A percentile compares a stretch with the other conserved stretches of the same genome.
These are phyloP conservation scores for Meiosimyza platycephala DNA, from an alignment of 2,888 invertebrate species.

Conservation along the genomic window DNA sequence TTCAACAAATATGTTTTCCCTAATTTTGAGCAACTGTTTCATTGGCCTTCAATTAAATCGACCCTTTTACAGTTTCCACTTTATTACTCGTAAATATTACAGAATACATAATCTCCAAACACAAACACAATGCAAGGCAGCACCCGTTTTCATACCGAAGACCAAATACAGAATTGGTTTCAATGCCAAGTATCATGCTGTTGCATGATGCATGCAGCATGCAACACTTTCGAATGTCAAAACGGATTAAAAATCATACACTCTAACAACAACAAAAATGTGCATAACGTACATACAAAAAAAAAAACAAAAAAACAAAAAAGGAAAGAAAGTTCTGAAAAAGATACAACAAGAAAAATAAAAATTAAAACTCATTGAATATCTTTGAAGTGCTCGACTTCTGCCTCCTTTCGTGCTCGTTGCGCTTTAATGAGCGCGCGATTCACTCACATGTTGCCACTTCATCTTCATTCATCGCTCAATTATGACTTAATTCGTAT, in stretches of 20 bases:
- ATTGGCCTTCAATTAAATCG: no score
- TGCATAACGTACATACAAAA: not conserved
- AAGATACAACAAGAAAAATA: slow-evolving; percentile 1
- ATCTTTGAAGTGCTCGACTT: not conserved
- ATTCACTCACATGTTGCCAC: slow-evolving; percentile 51
- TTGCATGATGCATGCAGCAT: not conserved
- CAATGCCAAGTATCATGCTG: slow-evolving; percentile 14
- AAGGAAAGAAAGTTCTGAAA: not conserved
- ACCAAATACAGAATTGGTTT: slow-evolving; percentile 7
- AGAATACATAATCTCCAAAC: no score
- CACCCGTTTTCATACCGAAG: not conserved
- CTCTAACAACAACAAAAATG: not conserved
- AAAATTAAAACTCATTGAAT: slow-evolving; percentile 8
- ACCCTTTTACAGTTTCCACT: no score
- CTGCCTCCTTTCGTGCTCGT: no score
- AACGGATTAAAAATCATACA: slow-evolving; percentile 16
- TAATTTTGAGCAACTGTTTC: no score
- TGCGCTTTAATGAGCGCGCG: slow-evolving; percentile 7
- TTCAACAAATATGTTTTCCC: no score
- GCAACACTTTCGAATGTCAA: slow-evolving; percentile 27
- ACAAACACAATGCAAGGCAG: no score
- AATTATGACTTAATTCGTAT: slow-evolving; percentile 63
- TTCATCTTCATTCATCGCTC: slow-evolving; percentile 51
- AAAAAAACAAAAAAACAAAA: no score
- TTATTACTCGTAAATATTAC: no score